These are phyloP conservation scores for Trinorchestia longiramus DNA, from an alignment of 1,140 invertebrate species.

Conservation along the genomic window DNA sequence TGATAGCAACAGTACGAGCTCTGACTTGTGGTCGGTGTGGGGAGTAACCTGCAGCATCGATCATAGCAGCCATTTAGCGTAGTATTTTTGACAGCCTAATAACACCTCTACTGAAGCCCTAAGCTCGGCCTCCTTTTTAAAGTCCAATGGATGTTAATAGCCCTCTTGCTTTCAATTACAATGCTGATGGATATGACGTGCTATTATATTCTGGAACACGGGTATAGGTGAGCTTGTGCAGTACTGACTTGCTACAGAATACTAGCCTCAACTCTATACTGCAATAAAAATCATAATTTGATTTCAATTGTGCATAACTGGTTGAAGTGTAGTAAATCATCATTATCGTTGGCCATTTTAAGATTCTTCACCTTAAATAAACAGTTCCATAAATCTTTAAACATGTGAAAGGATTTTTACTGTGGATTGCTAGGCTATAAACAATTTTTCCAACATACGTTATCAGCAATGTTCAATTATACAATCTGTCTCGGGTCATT, in stretches of 20 bases:
- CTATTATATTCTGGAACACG: background rate
- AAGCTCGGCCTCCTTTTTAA: background rate
- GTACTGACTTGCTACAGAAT: background rate
- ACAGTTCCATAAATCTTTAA: background rate
- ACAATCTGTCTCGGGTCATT: background rate
- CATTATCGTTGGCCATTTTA: background rate
- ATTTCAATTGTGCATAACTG: background rate
- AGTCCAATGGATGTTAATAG: slow-evolving; percentile 19
- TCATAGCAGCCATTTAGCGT: slow-evolving; percentile 3
- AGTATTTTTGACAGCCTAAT: slow-evolving; percentile 39
- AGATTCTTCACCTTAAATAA: background rate
- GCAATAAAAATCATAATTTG: background rate
- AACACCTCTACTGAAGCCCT: background rate
- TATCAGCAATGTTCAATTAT: background rate
- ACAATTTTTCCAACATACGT: background rate
- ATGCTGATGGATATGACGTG: background rate
- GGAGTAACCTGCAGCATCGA: background rate
- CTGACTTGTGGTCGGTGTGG: background rate
- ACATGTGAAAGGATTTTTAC: background rate
- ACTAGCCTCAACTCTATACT: background rate
- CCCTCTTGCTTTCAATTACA: background rate
- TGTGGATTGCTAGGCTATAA: background rate
- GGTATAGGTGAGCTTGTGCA: background rate
- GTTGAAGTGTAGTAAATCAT: background rate
- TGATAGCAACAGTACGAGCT: background rate